Base-by-base conservation (phyloP, 30 jellyfish, hydroid and myxozoan genomes). In the Phacellophora camtschatica region DNA sequence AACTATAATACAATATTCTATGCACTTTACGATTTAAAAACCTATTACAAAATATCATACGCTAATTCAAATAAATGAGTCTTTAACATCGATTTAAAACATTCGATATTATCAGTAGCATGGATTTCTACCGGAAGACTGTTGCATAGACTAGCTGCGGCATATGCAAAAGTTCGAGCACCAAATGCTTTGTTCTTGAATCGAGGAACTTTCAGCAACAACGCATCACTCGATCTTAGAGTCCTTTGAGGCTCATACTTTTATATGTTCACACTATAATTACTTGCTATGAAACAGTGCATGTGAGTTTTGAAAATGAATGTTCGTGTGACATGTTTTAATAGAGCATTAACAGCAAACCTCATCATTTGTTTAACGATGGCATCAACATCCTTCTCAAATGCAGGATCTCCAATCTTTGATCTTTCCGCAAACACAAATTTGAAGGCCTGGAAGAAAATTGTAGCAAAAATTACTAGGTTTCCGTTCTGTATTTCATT, bases 371-470 rank as follows among this genome's bases (percentile, higher is more conserved):
- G 35, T 28, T 66, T 50, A 10, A 84, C 73, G 11, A 75, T 20
- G 23, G 64, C 70, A 10, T 48, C 30, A 12, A 82, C 78, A 18
- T 69, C 71, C 50, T 68, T 23, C 2, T 42, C 74, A 46, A 85
- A 85, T 8, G 64, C 49, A 4, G 96, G 90, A 74, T 85, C 96
- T n/a, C 96, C 96, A 15, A 85, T 54, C 43, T 32, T 30, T 4
- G 90, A 20, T 66, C 96, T 65, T 37, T 74, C 86, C 4, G 96
- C 96, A 66, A 75, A 85, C 2, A 84, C 90, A 66, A 85, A 85
- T 41, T 85, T 85, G 74, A 85, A 66, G 2, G 80, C 86, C 96
- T 85, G 49, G 65, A 66, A 82, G 1, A 55, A n/a, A n/a, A n/a
- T n/a, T n/a, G n/a, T n/a, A n/a, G n/a, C n/a, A n/a, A n/a, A n/a